Evolutionary conservation across 30 jellyfish, hydroid and myxozoan species (phyloP).

Genomic region (Nemopilema nomurai): DNA sequence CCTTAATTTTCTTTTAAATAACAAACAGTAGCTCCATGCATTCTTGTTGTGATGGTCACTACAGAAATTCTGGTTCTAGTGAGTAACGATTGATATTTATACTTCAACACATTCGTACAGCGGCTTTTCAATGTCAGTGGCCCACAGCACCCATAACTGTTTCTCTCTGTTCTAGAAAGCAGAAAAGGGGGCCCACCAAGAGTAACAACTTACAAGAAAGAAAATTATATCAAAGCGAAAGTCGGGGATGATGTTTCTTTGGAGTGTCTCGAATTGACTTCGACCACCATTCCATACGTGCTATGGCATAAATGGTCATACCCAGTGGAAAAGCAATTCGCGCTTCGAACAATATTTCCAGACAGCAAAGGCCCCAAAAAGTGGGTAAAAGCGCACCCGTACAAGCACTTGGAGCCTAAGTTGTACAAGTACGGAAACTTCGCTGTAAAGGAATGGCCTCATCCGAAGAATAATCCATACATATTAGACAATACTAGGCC

Average conservation of each 20-base stretch:
- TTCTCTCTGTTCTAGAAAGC: constrained; percentile 43
- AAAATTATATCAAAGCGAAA: constrained; percentile 58
- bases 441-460: constrained; percentile 1
- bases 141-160: background rate
- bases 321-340: constrained; percentile 56
- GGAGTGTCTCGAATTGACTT: constrained; percentile 84
- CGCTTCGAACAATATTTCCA: constrained; percentile 35
- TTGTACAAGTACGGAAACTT: constrained; percentile 49
- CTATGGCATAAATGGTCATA: constrained; percentile 74
- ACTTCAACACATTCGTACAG: too few relatives aligned
- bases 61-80: too few relatives aligned
- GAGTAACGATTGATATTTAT: too few relatives aligned
- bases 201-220: constrained; percentile 75
- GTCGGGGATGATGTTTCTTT: constrained; percentile 80
- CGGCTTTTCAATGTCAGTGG: too few relatives aligned
- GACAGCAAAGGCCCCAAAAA: constrained; percentile 20
- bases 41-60: too few relatives aligned
- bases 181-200: constrained; percentile 94
- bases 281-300: constrained; percentile 87
- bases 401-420: constrained; percentile 48
- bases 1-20: too few relatives aligned
- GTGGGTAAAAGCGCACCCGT: constrained; percentile 14
- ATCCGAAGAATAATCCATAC: constrained; percentile 32
- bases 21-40: too few relatives aligned
- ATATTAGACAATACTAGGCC: constrained; percentile 86